Evolutionary conservation across 1,140 invertebrate genomes (phyloP), one percentile per base, ranked within the genome.

Genomic region (Caenorhabditis brenneri): DNA sequence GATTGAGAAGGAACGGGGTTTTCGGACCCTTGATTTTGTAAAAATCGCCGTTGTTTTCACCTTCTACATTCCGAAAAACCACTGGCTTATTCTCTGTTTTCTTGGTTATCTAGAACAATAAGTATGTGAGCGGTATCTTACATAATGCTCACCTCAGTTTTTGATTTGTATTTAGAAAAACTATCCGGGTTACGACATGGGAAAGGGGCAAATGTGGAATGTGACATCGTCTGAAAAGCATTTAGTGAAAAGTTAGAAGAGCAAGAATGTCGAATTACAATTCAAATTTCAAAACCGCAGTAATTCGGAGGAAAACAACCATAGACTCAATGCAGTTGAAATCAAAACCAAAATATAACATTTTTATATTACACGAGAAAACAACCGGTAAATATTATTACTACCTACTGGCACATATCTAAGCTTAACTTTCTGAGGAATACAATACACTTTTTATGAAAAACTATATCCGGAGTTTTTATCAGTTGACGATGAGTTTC

Each of bases 41-140:
- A 36, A 33, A 74, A 24, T 74, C 65, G 42, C 65, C 65, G 33
- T 74, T 42, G n/a, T 74, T 74, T n/a, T 74, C 65, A 2, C 65
- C 65, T 24, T 74, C 65, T 22, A 74, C 65, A 74, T 74, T 74
- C n/a, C 65, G 65, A 46, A 24, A n/a, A 19, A 74, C 65, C 9
- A 42, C 31, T 19, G 15, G 12, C 12, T 16, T 36, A 36, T 19
- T 4, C 0, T 16, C 15, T 19, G 29, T 19, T 19, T 65, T n/a
- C n/a, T n/a, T n/a, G n/a, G n/a, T n/a, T n/a, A n/a, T n/a, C n/a
- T n/a, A n/a, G n/a, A n/a, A n/a, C n/a, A n/a, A n/a, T n/a, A n/a
- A n/a, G n/a, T n/a, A n/a, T n/a, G n/a, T n/a, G n/a, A n/a, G n/a
- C n/a, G n/a, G n/a, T n/a, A n/a, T n/a, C n/a, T n/a, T n/a, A n/a